These are phyloP conservation scores for Oryzias curvinotus DNA, from an alignment of 2,113 vertebrate genomes.

Conservation along the genomic window DNA sequence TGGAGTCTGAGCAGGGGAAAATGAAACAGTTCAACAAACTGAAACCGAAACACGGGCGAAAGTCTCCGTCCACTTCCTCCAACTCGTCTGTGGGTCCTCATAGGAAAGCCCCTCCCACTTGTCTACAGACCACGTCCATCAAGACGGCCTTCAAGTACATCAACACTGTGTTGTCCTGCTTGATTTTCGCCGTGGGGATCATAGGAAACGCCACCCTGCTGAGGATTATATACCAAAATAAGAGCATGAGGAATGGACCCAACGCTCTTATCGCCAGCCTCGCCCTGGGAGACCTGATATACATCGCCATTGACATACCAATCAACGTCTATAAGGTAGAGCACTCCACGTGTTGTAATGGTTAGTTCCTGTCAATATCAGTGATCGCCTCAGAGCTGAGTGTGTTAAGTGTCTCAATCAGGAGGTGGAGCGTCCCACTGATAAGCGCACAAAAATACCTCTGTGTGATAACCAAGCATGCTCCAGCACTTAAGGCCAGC, in stretches of 20 bases:
- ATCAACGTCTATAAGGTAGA: constrained; percentile 89
- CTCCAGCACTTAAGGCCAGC: constrained; percentile 7
- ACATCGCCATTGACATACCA: constrained; percentile 88
- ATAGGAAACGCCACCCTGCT: constrained; percentile 89
- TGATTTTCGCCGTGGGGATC: constrained; percentile 89
- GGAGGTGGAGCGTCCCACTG: constrained; percentile 44
- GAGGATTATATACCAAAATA: constrained; percentile 93
- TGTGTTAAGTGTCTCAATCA: constrained; percentile 19
- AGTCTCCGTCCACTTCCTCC: neutral
- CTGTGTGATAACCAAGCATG: constrained; percentile 5
- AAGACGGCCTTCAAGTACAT: constrained; percentile 85
- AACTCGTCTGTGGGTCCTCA: constrained; percentile 6
- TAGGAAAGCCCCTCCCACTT: constrained; percentile 33
- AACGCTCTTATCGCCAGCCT: constrained; percentile 92
- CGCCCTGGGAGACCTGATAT: constrained; percentile 91
- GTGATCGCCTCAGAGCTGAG: neutral
- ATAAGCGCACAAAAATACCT: constrained; percentile 56
- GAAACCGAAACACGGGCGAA: constrained; percentile 16
- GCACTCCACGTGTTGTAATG: neutral
- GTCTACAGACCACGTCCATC: constrained; percentile 77
- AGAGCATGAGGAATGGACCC: constrained; percentile 93
- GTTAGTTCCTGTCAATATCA: rapidly evolving
- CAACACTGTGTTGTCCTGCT: constrained; percentile 85
- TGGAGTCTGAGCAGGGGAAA: neutral
- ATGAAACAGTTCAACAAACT: neutral